A percentile compares a stretch with the other conserved stretches of the same genome.
These are phyloP conservation scores for Anastrepha obliqua DNA, from an alignment of 1,140 invertebrate species.

Conservation along the genomic window DNA sequence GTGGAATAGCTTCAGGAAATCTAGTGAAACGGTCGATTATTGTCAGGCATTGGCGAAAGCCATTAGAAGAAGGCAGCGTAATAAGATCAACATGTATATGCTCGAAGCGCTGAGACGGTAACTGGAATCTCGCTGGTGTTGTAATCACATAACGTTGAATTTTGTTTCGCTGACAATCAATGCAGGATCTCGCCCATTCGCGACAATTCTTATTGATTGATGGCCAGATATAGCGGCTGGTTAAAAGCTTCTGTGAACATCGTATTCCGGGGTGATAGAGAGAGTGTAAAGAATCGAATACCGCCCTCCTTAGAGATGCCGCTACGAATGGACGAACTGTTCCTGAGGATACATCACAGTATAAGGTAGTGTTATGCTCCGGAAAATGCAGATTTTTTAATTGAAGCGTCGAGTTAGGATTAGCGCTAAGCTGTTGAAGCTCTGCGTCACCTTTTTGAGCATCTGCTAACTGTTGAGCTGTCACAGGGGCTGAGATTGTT, in stretches of 20 bases:
- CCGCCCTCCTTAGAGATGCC: neutral
- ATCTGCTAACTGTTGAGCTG: too few species aligned
- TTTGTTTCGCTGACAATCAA: neutral
- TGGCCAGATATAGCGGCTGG: too few species aligned
- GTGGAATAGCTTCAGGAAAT: neutral
- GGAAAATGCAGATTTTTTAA: too few species aligned
- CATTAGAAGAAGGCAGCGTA: too few species aligned
- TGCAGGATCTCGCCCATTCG: neutral
- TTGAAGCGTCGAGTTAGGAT: neutral
- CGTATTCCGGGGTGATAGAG: neutral
- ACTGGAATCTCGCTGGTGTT: too few species aligned
- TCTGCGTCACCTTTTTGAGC: neutral
- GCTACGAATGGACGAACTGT: neutral
- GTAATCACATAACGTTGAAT: neutral
- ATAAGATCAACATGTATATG: too few species aligned
- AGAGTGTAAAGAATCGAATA: too few species aligned
- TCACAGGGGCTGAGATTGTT: neutral
- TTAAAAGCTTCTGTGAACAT: neutral
- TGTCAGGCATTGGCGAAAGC: too few species aligned
- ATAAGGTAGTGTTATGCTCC: neutral
- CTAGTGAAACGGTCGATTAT: too few species aligned
- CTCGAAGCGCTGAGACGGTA: too few species aligned
- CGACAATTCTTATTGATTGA: neutral
- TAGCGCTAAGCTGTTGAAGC: neutral
- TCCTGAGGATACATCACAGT: neutral